Evolutionary conservation across 1,140 invertebrate genomes (phyloP).

Genomic region (Aphaenogaster rudis): DNA sequence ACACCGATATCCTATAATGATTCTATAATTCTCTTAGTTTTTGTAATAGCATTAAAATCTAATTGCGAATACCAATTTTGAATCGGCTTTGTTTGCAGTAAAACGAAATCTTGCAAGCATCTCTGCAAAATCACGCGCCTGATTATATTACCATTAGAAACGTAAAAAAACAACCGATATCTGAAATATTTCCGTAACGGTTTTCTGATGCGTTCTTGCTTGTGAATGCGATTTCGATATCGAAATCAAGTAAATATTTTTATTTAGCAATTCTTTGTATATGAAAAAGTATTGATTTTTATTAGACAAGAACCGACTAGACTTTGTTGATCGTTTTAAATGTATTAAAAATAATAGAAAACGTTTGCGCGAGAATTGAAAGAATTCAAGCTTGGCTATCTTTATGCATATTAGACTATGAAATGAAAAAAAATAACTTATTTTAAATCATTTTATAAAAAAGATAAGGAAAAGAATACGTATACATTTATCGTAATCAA

Average conservation of each 20-base stretch:
- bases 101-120: neutral
- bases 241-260: constrained; percentile 27
- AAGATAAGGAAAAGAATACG: neutral
- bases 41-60: constrained; percentile 9
- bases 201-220: constrained; percentile 33
- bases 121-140: neutral
- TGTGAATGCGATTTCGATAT: neutral
- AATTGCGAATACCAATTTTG: constrained; percentile 1
- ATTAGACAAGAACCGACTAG: neutral
- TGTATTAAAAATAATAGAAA: neutral
- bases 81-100: neutral
- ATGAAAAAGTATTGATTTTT: neutral
- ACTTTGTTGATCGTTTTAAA: neutral
- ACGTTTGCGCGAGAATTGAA: neutral
- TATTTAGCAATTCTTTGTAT: neutral
- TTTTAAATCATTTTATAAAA: neutral
- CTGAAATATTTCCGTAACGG: neutral
- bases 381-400: neutral
- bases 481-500: neutral
- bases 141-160: constrained; percentile 37
- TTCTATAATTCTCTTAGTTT: constrained; percentile 9
- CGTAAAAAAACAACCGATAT: constrained; percentile 15
- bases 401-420: neutral
- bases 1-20: neutral
- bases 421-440: no score